These are phyloP conservation scores for Chauna torquata DNA, from an alignment of 2,113 vertebrate species.

Conservation along the genomic window DNA sequence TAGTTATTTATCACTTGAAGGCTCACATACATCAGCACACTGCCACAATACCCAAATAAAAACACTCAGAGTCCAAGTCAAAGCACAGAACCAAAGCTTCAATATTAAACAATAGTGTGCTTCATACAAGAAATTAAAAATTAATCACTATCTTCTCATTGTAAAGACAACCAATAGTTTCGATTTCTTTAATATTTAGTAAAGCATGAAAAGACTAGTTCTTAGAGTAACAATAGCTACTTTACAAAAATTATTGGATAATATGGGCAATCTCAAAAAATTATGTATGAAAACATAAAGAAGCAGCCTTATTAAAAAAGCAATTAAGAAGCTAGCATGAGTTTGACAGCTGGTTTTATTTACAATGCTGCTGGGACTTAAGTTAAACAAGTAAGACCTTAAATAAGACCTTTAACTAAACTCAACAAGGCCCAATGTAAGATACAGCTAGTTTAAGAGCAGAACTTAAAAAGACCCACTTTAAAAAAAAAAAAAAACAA, in stretches of 20 bases:
- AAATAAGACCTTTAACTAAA: neutral
- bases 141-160: neutral
- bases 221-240: neutral
- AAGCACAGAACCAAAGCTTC: neutral
- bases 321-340: neutral
- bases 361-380: neutral
- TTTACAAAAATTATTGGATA: neutral
- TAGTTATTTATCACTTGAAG: neutral
- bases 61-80: neutral
- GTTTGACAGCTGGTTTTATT: neutral
- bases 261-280: neutral
- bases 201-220: neutral
- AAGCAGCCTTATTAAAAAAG: neutral
- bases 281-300: neutral
- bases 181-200: neutral
- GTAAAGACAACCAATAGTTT: neutral
- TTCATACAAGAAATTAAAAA: neutral
- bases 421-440: neutral
- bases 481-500: neutral
- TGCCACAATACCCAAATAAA: neutral
- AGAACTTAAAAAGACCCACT: neutral
- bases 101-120: neutral
- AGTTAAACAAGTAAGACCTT: slow-evolving; percentile 1
- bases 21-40: neutral
- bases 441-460: neutral